phyloP scores from a whole-genome alignment of 2,888 invertebrate species.

The Tetropium fuscum region DNA sequence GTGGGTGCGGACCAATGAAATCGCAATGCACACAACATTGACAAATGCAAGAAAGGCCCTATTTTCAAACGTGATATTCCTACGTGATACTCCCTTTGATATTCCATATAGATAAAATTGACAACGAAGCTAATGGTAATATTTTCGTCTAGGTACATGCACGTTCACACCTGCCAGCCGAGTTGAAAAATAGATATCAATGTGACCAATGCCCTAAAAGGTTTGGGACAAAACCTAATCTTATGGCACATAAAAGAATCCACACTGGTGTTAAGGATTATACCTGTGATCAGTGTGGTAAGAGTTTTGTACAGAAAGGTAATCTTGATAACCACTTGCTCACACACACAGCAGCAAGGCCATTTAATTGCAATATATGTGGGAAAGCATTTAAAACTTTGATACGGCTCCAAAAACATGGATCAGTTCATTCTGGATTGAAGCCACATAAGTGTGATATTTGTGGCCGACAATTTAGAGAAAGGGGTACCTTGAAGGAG shows the following conservation, averaged over 20 bases:
- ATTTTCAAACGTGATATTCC: too few species aligned
- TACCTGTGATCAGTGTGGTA: slow-evolving; percentile 71
- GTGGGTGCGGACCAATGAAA: too few species aligned
- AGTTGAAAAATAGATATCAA: slow-evolving; percentile 70
- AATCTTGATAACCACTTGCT: slow-evolving; percentile 69
- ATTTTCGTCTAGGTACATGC: slow-evolving; percentile 61
- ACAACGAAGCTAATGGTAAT: too few species aligned
- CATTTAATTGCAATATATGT: slow-evolving; percentile 67
- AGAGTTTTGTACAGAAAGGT: slow-evolving; percentile 72
- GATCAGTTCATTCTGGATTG: slow-evolving; percentile 70
- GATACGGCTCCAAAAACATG: slow-evolving; percentile 69
- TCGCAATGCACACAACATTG: too few species aligned
- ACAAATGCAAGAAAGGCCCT: too few species aligned
- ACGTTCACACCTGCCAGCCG: slow-evolving; percentile 70
- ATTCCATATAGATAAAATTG: too few species aligned
- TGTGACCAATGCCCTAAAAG: slow-evolving; percentile 72
- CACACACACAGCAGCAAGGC: slow-evolving; percentile 68
- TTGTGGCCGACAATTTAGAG: slow-evolving; percentile 73
- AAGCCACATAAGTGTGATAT: slow-evolving; percentile 74
- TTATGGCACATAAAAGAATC: slow-evolving; percentile 70
- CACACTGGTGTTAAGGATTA: slow-evolving; percentile 70
- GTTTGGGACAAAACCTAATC: slow-evolving; percentile 71
- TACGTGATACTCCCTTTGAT: too few species aligned
- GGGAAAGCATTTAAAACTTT: slow-evolving; percentile 71
- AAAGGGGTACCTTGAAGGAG: slow-evolving; percentile 78